Evolutionary conservation across 2,797 vertebrate genomes (phyloP).

Genomic region (Artibeus lituratus): DNA sequence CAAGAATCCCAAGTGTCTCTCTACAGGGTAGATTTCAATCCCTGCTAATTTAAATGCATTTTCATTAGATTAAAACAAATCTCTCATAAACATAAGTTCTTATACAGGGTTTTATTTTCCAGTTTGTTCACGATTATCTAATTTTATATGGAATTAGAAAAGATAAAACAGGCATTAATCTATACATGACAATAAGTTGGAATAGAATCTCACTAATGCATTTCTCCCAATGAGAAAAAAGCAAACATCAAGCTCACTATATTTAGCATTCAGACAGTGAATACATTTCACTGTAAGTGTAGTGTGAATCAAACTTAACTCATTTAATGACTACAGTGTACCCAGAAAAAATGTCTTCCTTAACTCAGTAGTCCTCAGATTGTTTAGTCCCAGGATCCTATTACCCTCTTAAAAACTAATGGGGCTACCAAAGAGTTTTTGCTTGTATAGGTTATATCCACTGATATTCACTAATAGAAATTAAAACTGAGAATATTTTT

Average conservation of each 20-base stretch:
- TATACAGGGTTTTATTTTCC: neutral
- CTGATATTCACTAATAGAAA: neutral
- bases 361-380: neutral
- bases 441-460: neutral
- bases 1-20: neutral
- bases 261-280: conserved; percentile 35
- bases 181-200: neutral
- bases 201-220: neutral
- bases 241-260: neutral
- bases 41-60: conserved; percentile 22
- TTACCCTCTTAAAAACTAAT: neutral
- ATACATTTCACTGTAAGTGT: neutral
- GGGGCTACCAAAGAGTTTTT: neutral
- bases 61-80: neutral
- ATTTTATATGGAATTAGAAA: neutral
- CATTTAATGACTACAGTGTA: neutral
- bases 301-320: conserved; percentile 30
- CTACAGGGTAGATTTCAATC: neutral
- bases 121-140: neutral
- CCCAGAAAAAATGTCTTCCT: conserved; percentile 6
- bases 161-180: neutral
- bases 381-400: neutral
- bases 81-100: neutral
- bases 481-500: neutral
- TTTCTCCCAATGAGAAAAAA: neutral